A percentile compares a stretch with the other conserved stretches of the same genome.
These are phyloP conservation scores for Polymixis lichenea DNA, from an alignment of 2,888 invertebrate species.

Conservation along the genomic window DNA sequence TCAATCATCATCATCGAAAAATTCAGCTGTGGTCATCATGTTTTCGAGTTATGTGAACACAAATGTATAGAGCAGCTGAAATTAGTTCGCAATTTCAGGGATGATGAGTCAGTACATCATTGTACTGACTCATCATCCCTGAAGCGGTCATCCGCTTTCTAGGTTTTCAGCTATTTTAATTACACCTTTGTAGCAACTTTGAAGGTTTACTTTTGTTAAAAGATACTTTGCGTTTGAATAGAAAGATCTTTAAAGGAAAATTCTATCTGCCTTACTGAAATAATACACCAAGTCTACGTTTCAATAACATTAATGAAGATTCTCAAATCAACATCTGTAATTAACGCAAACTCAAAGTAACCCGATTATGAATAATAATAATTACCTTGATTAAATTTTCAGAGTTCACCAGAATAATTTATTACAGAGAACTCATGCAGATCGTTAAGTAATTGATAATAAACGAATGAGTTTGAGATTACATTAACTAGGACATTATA, in stretches of 20 bases:
- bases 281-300: not conserved
- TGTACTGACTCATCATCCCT: too few relatives aligned
- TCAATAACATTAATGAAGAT: constrained; percentile 35
- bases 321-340: constrained; percentile 29
- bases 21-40: too few relatives aligned
- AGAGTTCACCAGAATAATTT: constrained; percentile 44
- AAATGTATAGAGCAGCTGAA: too few relatives aligned
- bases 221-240: not conserved
- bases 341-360: constrained; percentile 38
- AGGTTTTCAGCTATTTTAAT: not conserved
- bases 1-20: too few relatives aligned
- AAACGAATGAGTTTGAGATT: constrained; percentile 28
- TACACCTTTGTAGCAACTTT: not conserved
- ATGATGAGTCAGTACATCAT: too few relatives aligned
- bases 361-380: constrained; percentile 50
- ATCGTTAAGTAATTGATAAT: constrained; percentile 48
- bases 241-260: constrained; percentile 8
- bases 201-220: not conserved
- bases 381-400: constrained; percentile 30
- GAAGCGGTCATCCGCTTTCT: too few relatives aligned
- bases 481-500: constrained; percentile 5
- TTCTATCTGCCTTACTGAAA: not conserved
- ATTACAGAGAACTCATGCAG: constrained; percentile 22
- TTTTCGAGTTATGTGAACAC: too few relatives aligned
- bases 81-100: too few relatives aligned